Evolutionary conservation across 2,797 vertebrate genomes (phyloP).

Genomic region (Chromobotia macracanthus): DNA sequence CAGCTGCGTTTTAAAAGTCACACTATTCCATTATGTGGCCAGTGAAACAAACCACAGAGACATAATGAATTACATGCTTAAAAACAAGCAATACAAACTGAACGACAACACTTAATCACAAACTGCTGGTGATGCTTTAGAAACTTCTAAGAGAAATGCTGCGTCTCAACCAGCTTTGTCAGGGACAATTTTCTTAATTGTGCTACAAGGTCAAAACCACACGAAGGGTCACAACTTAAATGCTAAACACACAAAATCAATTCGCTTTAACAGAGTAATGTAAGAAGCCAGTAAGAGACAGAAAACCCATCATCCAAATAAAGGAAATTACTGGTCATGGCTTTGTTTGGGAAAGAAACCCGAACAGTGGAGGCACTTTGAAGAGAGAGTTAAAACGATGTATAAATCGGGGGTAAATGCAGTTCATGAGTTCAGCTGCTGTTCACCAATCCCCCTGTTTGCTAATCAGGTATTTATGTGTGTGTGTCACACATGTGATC

Average conservation of each 20-base stretch:
- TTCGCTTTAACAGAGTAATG: slow-evolving; percentile 26
- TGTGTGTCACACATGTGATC: background rate
- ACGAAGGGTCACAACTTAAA: slow-evolving; percentile 29
- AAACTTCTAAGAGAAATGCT: slow-evolving; percentile 23
- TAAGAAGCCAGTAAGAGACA: slow-evolving; percentile 34
- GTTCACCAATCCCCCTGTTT: slow-evolving; percentile 66
- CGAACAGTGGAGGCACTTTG: slow-evolving; percentile 53
- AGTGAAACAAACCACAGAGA: background rate
- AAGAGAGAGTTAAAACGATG: slow-evolving; percentile 51
- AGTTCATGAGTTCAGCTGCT: slow-evolving; percentile 82
- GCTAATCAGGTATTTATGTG: slow-evolving; percentile 80
- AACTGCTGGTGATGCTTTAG: background rate
- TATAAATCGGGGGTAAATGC: slow-evolving; percentile 69
- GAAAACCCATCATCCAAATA: slow-evolving; percentile 46
- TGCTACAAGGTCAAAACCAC: slow-evolving; percentile 22
- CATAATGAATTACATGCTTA: background rate
- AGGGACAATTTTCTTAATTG: slow-evolving; percentile 22
- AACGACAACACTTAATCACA: background rate
- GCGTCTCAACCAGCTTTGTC: background rate
- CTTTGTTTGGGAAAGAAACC: slow-evolving; percentile 44
- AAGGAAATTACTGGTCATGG: slow-evolving; percentile 49
- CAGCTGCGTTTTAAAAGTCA: background rate
- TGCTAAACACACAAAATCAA: slow-evolving; percentile 15
- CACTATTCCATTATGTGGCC: background rate
- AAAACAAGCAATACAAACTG: background rate